Evolutionary conservation across 2,797 vertebrate species (phyloP), one percentile per base, ranked within the genome.

Genomic region (Semaprochilodus insignis): DNA sequence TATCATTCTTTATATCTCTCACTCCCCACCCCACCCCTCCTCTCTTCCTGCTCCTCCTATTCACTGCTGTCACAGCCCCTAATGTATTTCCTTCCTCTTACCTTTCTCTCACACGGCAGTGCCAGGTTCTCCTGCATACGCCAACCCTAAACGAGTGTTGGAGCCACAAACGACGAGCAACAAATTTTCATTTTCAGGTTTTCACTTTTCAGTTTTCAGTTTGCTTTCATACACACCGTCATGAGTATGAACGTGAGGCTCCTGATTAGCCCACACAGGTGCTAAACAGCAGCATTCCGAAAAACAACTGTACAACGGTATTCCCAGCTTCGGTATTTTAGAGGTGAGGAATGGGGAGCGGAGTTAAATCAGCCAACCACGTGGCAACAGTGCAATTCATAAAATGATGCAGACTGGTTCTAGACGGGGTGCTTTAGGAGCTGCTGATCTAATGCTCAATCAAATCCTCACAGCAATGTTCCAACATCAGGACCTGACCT

Each of bases 31-130:
- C 15, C 55, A 4, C n/a, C 21, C n/a, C 21, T 1, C n/a, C n/a
- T 3, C 6, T 59, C 66, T 74, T 69, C 52, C 44, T 34, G 52
- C 59, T 75, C 62, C 60, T 51, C 59, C 40, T 31, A 23, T 67
- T 25, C 55, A 16, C n/a, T 57, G 59, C 44, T 71, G 51, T 44
- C 44, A 40, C 36, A 36, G 31, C 54, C 62, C 17, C 4, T n/a
- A 40, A 62, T 76, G 76, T 81, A 77, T 74, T 70, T 81, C 66
- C 79, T 77, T 83, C 74, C 75, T 66, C 79, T 66, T 72, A 48
- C 14, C 60, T 60, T 83, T 87, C 44, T 78, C 81, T 83, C 34
- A 3, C 14, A 66, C 17, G 17, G 34, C 23, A 51, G 74, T 5
- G 75, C n/a, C 85, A 84, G 77, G 40, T 1, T 55, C 55, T 44